Percentiles rank a stretch among this genome's conserved stretches.
phyloP scores from a whole-genome alignment of 2,113 vertebrate genomes.

The Petaurus breviceps region DNA sequence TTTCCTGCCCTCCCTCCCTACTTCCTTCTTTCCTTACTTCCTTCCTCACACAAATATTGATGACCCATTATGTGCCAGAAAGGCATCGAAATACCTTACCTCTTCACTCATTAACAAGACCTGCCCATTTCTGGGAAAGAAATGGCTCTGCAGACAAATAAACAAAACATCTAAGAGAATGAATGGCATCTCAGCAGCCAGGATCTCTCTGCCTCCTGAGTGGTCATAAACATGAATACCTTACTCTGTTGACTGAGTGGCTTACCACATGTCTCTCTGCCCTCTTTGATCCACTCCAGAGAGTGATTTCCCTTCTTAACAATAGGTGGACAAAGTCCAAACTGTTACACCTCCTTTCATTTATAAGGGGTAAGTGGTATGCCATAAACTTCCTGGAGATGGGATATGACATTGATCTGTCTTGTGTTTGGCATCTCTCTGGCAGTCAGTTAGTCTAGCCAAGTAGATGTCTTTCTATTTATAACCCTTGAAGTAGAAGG shows the following conservation, averaged over 20 bases:
- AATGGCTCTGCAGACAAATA: neutral
- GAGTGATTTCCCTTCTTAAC: neutral
- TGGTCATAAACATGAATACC: neutral
- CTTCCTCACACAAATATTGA: neutral
- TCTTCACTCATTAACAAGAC: slow-evolving; percentile 4
- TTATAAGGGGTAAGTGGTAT: neutral
- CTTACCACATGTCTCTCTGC: neutral
- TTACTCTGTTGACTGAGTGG: neutral
- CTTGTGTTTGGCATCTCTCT: fast-evolving
- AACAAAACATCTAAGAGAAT: neutral
- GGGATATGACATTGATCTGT: slow-evolving; percentile 6
- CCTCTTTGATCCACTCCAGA: neutral
- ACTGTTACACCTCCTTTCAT: slow-evolving; percentile 34
- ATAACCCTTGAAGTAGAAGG: slow-evolving; percentile 36
- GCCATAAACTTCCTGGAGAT: slow-evolving; percentile 36
- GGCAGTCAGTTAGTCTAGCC: slow-evolving; percentile 35
- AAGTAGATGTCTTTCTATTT: slow-evolving; percentile 53
- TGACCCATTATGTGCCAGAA: slow-evolving; percentile 4
- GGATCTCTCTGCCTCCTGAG: neutral
- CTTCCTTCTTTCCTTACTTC: neutral
- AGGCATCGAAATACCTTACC: neutral
- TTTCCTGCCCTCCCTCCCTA: neutral
- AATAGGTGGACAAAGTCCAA: slow-evolving; percentile 27
- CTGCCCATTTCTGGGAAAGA: slow-evolving; percentile 11
- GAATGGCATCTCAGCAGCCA: neutral